A percentile compares a stretch with the other conserved stretches of the same genome.
Evolutionary conservation across 2,113 vertebrate genomes (phyloP).

Genomic region (Pteruthius melanotis): DNA sequence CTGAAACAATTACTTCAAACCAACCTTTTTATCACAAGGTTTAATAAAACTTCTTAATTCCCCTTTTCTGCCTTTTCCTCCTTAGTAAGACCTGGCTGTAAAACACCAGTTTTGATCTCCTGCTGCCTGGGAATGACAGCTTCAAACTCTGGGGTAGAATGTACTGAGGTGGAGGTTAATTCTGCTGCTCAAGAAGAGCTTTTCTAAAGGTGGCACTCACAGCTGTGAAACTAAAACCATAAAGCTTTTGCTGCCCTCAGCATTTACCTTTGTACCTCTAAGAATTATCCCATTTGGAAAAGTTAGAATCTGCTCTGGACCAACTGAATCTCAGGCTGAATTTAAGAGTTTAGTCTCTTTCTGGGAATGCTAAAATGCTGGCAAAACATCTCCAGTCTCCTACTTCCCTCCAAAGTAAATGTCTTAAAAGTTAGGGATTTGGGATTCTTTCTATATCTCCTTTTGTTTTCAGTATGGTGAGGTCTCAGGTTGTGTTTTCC

Average conservation of each 20-base stretch:
- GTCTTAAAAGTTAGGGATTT: neutral
- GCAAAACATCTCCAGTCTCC: neutral
- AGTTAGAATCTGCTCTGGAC: neutral
- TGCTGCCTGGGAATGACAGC: neutral
- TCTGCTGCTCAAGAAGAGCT: neutral
- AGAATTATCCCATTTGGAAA: neutral
- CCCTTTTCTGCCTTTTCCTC: neutral
- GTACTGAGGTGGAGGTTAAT: neutral
- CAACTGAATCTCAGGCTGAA: neutral
- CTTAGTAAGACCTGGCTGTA: neutral
- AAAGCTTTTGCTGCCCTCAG: neutral
- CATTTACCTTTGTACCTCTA: neutral
- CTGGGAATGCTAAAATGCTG: neutral
- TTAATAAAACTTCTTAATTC: neutral
- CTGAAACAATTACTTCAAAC: neutral
- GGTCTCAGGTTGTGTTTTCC: neutral
- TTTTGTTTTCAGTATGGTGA: neutral
- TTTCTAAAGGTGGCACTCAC: neutral
- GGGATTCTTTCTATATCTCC: neutral
- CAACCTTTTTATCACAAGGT: neutral
- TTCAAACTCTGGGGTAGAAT: neutral
- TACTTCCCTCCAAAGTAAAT: neutral
- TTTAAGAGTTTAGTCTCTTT: neutral
- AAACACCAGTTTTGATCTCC: neutral
- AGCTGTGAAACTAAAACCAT: neutral